A percentile compares a stretch with the other conserved stretches of the same genome.
phyloP scores from a whole-genome alignment of 2,888 invertebrate genomes.

The Ferrisia virgata region DNA sequence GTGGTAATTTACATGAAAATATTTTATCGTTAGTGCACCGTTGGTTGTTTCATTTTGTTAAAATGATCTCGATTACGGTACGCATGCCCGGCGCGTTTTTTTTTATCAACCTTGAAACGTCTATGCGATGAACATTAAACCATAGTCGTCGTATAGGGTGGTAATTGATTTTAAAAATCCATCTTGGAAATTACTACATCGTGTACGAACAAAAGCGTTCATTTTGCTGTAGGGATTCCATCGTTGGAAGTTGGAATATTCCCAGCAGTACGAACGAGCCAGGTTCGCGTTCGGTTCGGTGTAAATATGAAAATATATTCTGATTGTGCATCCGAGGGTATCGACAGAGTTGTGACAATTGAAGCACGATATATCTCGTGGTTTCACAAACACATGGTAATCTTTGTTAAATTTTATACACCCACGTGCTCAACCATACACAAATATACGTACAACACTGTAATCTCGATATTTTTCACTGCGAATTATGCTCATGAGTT shows the following conservation, averaged over 20 bases:
- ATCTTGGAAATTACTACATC: neutral
- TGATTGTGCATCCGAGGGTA: slow-evolving; percentile 5
- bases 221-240: neutral
- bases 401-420: slow-evolving; percentile 5
- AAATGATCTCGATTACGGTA: neutral
- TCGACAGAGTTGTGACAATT: neutral
- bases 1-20: neutral
- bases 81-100: neutral
- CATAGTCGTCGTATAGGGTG: neutral
- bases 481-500: neutral
- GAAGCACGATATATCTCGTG: neutral
- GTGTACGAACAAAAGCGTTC: neutral
- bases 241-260: no score
- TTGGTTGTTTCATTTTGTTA: neutral
- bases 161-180: slow-evolving; percentile 11
- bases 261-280: neutral
- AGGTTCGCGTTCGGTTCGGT: neutral
- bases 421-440: neutral
- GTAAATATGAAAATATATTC: slow-evolving; percentile 16
- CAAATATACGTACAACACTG: no score
- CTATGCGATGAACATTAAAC: neutral
- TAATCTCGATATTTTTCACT: neutral
- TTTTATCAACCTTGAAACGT: neutral
- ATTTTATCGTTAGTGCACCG: neutral
- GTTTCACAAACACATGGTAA: neutral